Evolutionary conservation across 2,113 vertebrate species (phyloP), one percentile per base, ranked within the genome.

Genomic region (Ctenomys sociabilis): DNA sequence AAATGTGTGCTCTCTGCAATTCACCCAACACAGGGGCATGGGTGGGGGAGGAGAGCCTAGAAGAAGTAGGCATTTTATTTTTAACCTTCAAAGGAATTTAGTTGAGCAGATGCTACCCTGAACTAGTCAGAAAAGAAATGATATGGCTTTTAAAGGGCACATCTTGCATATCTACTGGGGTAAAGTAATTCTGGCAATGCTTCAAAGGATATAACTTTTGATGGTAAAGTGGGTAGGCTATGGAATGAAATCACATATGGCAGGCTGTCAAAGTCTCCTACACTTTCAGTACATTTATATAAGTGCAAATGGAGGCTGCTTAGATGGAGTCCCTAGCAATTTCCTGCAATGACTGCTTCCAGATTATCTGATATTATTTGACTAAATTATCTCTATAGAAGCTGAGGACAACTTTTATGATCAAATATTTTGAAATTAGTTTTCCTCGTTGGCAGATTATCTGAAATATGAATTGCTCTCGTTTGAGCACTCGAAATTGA

Each of bases 241-340:
- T 98, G 99, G 99, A 99, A 98, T 98, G 99, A 99, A 99, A 99
- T 99, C 99, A 99, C 99, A 99, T 98, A 99, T 99, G 99, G 99
- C 98, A 98, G 98, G 98, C 98, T 99, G 99, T 99, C 99, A 99
- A 98, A 99, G 98, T 98, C 98, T 98, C 98, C 99, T 98, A 98
- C 98, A 98, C 99, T 99, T 99, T 99, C 98, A 99, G 98, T 99
- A 99, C 99, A 98, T 99, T 99, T 99, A 99, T 99, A 98, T 99
- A 99, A 99, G 99, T 99, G 99, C 99, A 99, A 99, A 99, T 99
- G 98, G 99, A 99, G 99, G 98, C 98, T 98, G 97, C 98, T 98
- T 98, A 98, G 98, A 98, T 97, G 97, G 96, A 98, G 97, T 98
- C 97, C 88, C 95, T 93, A 97, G 97, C 98, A 98, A 98, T 98